Base-by-base conservation (phyloP, 2,797 vertebrate genomes). In the Artibeus lituratus region DNA sequence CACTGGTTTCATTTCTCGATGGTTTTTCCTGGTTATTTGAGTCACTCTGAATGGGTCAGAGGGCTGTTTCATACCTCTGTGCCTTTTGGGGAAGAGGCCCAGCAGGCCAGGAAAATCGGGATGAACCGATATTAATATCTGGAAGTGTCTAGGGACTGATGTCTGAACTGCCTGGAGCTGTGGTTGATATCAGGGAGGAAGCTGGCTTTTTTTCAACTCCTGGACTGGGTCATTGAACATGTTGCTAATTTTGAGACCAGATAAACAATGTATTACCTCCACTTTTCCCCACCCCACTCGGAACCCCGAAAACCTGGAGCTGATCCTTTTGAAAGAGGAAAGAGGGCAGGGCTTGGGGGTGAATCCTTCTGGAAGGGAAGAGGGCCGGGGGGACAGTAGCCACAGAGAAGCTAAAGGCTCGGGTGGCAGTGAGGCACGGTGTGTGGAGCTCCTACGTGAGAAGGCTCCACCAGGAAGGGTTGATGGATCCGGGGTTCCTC, bases 391-490 rank as follows among this genome's bases (percentile, higher is more conserved):
- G 12, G 19, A 90, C 21, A 21, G 53, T 5, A 78, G 26, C 22
- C 24, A 11, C 4, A n/a, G 42, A 44, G 44, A 84, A 14, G 19
- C 65, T 37, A n/a, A 74, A 39, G 90, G 51, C 26, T 5, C 21
- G 15, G 22, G 26, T 2, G 10, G 47, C 2, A 21, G 24, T 67
- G 42, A 26, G 72, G 37, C n/a, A 5, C 29, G 32, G 26, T 21
- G 21, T 0, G 5, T 0, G 32, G 42, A 35, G 10, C n/a, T 69
- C 70, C 29, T 10, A 0, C 0, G 4, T 15, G 24, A 82, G n/a
- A 90, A 14, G 77, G 29, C n/a, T 86, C 55, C 67, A n/a, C 12
- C n/a, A 47, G 53, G 35, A 29, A 21, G 74, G 22, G 24, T 6
- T 2, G 44, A 29, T 21, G 62, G 69, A 24, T 29, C 19, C 10